Base-by-base conservation (phyloP, 2,888 invertebrate genomes). In the Conchocele bisecta region DNA sequence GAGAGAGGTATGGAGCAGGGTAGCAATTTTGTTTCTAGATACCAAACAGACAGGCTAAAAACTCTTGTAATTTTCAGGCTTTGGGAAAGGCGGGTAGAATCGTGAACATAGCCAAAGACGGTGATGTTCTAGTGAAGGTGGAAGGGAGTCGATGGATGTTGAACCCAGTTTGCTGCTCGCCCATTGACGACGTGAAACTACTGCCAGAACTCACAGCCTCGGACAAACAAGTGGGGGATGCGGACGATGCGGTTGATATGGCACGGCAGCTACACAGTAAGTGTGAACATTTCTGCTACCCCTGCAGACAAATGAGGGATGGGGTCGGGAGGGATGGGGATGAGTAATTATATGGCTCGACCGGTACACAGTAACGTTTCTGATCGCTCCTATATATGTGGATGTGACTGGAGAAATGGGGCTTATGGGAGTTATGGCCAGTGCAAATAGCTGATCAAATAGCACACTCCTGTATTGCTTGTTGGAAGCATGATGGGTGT, bases 41-140 rank as follows among this genome's bases (percentile, higher is more conserved):
- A n/a, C n/a, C n/a, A n/a, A n/a, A n/a, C n/a, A n/a, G n/a, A n/a
- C n/a, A n/a, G n/a, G n/a, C n/a, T n/a, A n/a, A n/a, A n/a, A n/a
- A n/a, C n/a, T n/a, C n/a, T n/a, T n/a, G n/a, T n/a, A n/a, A n/a
- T n/a, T n/a, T n/a, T n/a, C 53, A 82, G 82, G 74, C 78, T 9
- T 57, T 82, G 1, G 82, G 83, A 0, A 63, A 81, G 42, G 44
- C 56, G 20, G 84, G 81, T 0, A 63, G 75, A 5, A 72, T 84
- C 7, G 60, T 79, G 9, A 54, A 65, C 15, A 75, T 83, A 11
- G 84, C 81, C 39, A 51, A 39, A 20, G 84, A 84, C 48, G 82
- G 84, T 20, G 84, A 84, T 46, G 64, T 84, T n/a, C 46, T 74
- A 17, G 74, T 83, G 26, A 82, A 81, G 60, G 64, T 83, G 3